A percentile compares a stretch with the other conserved stretches of the same genome.
These are phyloP conservation scores for Drosophila takahashii DNA, from an alignment of 1,140 invertebrate species.

Conservation along the genomic window DNA sequence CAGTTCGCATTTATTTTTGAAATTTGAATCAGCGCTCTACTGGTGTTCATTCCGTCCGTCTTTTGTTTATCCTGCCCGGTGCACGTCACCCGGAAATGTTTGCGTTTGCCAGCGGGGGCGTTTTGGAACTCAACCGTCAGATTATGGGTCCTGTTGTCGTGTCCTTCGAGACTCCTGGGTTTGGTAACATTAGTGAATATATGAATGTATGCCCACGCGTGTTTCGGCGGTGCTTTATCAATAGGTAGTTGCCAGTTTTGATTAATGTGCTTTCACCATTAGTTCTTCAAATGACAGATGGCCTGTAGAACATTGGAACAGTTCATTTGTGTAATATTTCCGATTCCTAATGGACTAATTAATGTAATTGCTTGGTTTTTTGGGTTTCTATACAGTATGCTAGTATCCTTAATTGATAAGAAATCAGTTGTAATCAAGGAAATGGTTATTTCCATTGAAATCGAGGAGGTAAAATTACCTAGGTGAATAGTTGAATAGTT, in stretches of 20 bases:
- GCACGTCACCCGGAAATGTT: constrained; percentile 62
- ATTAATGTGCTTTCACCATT: constrained; percentile 59
- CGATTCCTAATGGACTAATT: constrained; percentile 36
- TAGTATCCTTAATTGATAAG: constrained; percentile 9
- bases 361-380: constrained; percentile 28
- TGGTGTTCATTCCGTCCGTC: constrained; percentile 29
- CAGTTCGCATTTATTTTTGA: constrained; percentile 57
- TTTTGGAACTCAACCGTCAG: constrained; percentile 19
- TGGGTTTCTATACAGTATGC: neutral
- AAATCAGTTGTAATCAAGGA: neutral
- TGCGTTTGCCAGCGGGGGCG: constrained; percentile 27
- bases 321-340: constrained; percentile 41
- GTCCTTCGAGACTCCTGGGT: constrained; percentile 47
- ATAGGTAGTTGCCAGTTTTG: constrained; percentile 59
- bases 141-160: constrained; percentile 62
- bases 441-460: neutral
- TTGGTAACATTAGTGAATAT: constrained; percentile 40
- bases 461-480: neutral
- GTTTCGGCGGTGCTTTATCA: constrained; percentile 52
- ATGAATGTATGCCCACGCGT: constrained; percentile 37
- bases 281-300: constrained; percentile 18
- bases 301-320: constrained; percentile 8
- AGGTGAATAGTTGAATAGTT: neutral
- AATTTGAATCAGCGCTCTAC: constrained; percentile 67
- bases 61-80: constrained; percentile 39